Percentiles rank a stretch among this genome's conserved stretches.
phyloP scores from a whole-genome alignment of 2,888 invertebrate genomes.

The Drosophila yooni region DNA sequence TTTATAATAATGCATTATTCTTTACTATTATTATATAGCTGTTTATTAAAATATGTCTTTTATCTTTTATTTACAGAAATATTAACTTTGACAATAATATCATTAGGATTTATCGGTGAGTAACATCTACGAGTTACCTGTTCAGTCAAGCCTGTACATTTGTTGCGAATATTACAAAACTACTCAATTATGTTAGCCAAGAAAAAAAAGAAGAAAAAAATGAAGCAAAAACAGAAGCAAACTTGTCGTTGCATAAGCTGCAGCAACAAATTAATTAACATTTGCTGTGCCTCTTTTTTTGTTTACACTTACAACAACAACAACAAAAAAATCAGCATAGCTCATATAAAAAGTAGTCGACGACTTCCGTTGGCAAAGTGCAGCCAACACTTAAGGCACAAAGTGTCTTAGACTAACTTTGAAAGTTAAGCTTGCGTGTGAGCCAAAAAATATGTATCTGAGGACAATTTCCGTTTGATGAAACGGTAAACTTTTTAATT shows the following conservation, averaged over 20 bases:
- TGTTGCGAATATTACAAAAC: conserved; percentile 29
- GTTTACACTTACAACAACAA: conserved; percentile 11
- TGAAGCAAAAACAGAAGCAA: conserved; percentile 29
- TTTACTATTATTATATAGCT: neutral
- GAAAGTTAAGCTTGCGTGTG: conserved; percentile 4
- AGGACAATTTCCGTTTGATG: conserved; percentile 55
- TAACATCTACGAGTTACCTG: conserved; percentile 8
- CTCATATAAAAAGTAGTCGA: conserved; percentile 59
- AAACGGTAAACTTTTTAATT: conserved; percentile 51
- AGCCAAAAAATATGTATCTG: conserved; percentile 15
- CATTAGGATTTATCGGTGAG: conserved; percentile 52
- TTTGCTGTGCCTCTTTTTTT: conserved; percentile 33
- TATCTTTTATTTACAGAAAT: conserved; percentile 38
- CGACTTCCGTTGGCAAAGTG: conserved; percentile 65
- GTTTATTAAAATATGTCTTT: neutral
- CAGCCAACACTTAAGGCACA: conserved; percentile 43
- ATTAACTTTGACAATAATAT: conserved; percentile 55
- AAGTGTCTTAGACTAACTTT: conserved; percentile 40
- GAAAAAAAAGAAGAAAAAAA: neutral
- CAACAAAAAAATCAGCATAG: conserved; percentile 25
- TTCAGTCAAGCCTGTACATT: conserved; percentile 14
- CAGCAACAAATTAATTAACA: conserved; percentile 45
- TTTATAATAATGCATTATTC: neutral
- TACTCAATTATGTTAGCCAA: conserved; percentile 22
- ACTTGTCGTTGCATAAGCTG: conserved; percentile 51